Evolutionary conservation across 2,888 invertebrate genomes (phyloP), one percentile per base, ranked within the genome.

Genomic region (Meliscaeva auricollis): DNA sequence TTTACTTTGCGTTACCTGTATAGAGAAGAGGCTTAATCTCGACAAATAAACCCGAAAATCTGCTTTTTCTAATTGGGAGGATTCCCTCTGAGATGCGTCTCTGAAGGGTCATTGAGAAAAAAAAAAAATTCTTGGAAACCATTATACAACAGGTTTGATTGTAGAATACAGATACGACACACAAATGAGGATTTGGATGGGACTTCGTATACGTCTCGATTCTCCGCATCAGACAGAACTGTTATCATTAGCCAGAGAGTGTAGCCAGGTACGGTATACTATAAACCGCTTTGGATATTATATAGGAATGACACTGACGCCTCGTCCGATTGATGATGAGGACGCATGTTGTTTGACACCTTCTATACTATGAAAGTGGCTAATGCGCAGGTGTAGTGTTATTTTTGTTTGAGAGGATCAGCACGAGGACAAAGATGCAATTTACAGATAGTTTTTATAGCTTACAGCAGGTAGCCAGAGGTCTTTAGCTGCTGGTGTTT

Each of bases 41-140:
- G 50, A 70, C 54, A 64, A 50, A 52, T 64, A 69, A 74, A 84
- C 74, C 83, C 74, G 83, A 84, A 84, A 84, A 84, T 84, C 83
- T 50, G 44, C 78, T 84, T 84, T 30, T 54, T 54, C 70, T 84
- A 79, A 84, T 84, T 84, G 83, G 79, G 78, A 78, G 78, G 74
- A 79, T 84, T 84, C 78, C 56, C 70, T 79, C 7, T 35, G 35
- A 35, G 26, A n/a, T 60, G 60, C 22, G 11, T 44, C 26, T 41
- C 38, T 26, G 60, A 75, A 83, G 83, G 83, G 64, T 58, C 78
- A 74, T 74, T 64, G 64, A 75, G 50, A 38, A 66, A 64, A 66
- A 38, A 66, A 64, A 66, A 69, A 26, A 35, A 15, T 84, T 84
- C 83, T 58, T 50, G 70, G 78, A 84, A 83, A 50, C 41, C 35